A percentile compares a stretch with the other conserved stretches of the same genome.
Evolutionary conservation across 2,113 vertebrate genomes (phyloP).

Genomic region (Poicephalus meyeri): DNA sequence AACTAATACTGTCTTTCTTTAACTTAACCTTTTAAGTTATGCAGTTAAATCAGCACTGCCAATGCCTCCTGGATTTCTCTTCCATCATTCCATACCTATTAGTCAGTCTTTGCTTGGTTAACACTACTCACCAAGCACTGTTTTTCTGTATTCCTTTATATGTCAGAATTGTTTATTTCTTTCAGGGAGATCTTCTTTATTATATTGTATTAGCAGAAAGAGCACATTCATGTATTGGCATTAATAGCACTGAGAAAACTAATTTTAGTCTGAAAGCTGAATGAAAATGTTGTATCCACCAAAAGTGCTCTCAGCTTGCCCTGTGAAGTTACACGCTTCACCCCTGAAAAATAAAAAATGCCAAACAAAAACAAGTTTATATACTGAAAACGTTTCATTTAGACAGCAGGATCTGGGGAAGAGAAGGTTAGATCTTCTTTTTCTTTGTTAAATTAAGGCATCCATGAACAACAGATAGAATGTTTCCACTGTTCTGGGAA

Average conservation of each 20-base stretch:
- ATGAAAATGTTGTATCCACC: background rate
- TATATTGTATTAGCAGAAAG: background rate
- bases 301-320: background rate
- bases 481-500: background rate
- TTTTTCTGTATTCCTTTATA: background rate
- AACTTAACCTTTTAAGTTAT: background rate
- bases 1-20: background rate
- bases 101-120: background rate
- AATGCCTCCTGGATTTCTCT: background rate
- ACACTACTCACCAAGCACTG: accelerated
- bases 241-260: background rate
- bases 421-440: background rate
- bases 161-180: background rate
- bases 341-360: background rate
- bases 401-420: background rate
- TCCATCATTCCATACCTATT: background rate
- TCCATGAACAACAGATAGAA: background rate
- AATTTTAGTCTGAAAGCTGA: background rate
- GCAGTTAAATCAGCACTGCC: background rate
- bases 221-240: background rate
- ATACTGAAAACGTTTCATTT: background rate
- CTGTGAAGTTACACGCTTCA: background rate
- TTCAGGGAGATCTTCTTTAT: background rate
- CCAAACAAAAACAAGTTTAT: background rate
- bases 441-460: background rate